These are phyloP conservation scores for Apis florea DNA, from an alignment of 1,140 invertebrate species.

Conservation along the genomic window DNA sequence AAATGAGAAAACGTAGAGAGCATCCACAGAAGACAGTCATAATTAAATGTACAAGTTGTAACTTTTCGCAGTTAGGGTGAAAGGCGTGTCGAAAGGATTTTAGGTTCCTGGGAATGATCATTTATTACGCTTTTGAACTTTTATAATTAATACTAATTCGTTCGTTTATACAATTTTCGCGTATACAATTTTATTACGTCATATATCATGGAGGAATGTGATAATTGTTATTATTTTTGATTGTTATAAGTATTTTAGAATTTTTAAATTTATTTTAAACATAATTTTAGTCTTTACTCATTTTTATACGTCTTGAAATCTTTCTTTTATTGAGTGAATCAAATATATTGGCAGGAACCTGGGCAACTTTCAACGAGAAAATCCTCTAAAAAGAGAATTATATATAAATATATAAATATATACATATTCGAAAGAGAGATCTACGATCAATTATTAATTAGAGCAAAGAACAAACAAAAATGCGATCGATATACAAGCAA, in stretches of 20 bases:
- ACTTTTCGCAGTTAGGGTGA: constrained; percentile 47
- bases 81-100: constrained; percentile 47
- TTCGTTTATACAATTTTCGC: not conserved
- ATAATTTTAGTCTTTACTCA: not conserved
- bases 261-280: not conserved
- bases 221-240: constrained; percentile 1
- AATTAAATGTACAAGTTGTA: constrained; percentile 53
- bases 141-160: not conserved
- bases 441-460: constrained; percentile 75
- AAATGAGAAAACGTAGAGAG: not conserved
- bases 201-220: constrained; percentile 15
- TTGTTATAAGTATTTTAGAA: not conserved
- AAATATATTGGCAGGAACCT: constrained; percentile 7
- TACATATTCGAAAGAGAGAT: constrained; percentile 66
- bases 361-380: constrained; percentile 20
- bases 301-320: not conserved
- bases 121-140: not conserved
- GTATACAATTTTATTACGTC: not conserved
- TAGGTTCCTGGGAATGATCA: constrained; percentile 16
- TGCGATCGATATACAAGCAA: constrained; percentile 32
- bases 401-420: constrained; percentile 66
- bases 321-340: not conserved
- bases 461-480: constrained; percentile 22
- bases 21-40: constrained; percentile 1
- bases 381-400: constrained; percentile 52